Conservation (phyloP, 2,888 invertebrate species). For the Smittia aterrima region DNA sequence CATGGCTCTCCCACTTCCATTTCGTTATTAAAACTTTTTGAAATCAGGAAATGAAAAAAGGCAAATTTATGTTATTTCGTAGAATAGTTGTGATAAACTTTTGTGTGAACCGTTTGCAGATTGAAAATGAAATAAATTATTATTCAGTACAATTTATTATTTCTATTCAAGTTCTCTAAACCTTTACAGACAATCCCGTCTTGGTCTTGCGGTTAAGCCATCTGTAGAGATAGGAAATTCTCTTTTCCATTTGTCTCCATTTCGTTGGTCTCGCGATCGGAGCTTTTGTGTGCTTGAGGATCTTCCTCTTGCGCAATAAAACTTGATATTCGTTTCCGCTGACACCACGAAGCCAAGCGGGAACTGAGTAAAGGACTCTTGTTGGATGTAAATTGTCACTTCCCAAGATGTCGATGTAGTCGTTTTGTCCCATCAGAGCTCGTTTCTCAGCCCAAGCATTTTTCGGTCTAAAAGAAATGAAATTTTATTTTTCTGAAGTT, state of each 20-base stretch:
- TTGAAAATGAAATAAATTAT: not conserved
- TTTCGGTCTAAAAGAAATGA: constrained; percentile 58
- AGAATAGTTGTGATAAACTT: not conserved
- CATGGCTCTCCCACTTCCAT: not conserved
- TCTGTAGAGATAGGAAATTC: constrained; percentile 71
- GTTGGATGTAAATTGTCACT: constrained; percentile 79
- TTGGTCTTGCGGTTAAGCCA: constrained; percentile 79
- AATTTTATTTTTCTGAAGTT: not conserved
- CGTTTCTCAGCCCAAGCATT: constrained; percentile 73
- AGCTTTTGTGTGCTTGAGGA: constrained; percentile 60
- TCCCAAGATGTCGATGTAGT: constrained; percentile 95
- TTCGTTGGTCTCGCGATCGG: constrained; percentile 70
- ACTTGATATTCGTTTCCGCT: constrained; percentile 80
- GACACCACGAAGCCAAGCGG: constrained; percentile 86
- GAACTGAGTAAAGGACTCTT: constrained; percentile 78
- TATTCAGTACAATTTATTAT: not conserved
- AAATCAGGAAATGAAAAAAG: not conserved
- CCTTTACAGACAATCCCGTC: constrained; percentile 51
- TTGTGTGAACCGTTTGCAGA: not conserved
- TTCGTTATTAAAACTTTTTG: not conserved
- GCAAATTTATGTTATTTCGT: no score
- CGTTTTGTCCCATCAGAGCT: constrained; percentile 92
- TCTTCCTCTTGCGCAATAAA: constrained; percentile 66
- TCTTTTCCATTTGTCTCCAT: constrained; percentile 72
- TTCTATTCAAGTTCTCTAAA: not conserved